Evolutionary conservation across 2,113 vertebrate species (phyloP).

Genomic region (Protobothrops flavoviridis): DNA sequence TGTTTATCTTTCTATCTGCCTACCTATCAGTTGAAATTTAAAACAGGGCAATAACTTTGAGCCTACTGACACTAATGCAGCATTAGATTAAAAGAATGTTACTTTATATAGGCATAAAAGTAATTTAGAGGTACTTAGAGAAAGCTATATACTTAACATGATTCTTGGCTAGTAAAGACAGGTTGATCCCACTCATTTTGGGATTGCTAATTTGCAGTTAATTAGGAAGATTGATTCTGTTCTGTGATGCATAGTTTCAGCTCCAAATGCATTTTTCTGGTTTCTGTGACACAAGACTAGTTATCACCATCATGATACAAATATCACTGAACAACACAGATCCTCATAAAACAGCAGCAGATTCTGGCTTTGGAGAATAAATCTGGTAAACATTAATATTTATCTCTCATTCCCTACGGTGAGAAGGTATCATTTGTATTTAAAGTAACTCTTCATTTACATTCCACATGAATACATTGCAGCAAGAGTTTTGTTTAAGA

Average conservation of each 20-base stretch:
- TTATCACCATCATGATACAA: slow-evolving; percentile 74
- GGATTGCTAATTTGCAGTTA: slow-evolving; percentile 94
- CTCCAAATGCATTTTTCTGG: slow-evolving; percentile 84
- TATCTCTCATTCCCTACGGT: slow-evolving; percentile 39
- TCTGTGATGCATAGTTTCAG: slow-evolving; percentile 83
- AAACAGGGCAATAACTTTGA: slow-evolving; percentile 73
- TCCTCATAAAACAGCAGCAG: slow-evolving; percentile 46
- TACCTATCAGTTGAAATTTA: slow-evolving; percentile 75
- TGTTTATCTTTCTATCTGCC: slow-evolving; percentile 76
- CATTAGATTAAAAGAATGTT: slow-evolving; percentile 81
- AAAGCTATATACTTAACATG: slow-evolving; percentile 74
- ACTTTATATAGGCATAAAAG: slow-evolving; percentile 74
- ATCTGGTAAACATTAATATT: slow-evolving; percentile 47
- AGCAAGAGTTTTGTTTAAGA: slow-evolving; percentile 38
- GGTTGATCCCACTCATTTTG: slow-evolving; percentile 95
- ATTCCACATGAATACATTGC: slow-evolving; percentile 44
- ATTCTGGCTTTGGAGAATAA: slow-evolving; percentile 56
- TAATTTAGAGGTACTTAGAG: slow-evolving; percentile 81
- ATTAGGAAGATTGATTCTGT: slow-evolving; percentile 96
- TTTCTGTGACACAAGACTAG: slow-evolving; percentile 78
- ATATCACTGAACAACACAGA: slow-evolving; percentile 52
- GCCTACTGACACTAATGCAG: slow-evolving; percentile 76
- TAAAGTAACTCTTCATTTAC: slow-evolving; percentile 53
- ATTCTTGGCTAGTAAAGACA: slow-evolving; percentile 83
- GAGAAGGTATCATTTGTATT: slow-evolving; percentile 53